Evolutionary conservation across 2,888 invertebrate species (phyloP).

Genomic region (Aquatica leii): DNA sequence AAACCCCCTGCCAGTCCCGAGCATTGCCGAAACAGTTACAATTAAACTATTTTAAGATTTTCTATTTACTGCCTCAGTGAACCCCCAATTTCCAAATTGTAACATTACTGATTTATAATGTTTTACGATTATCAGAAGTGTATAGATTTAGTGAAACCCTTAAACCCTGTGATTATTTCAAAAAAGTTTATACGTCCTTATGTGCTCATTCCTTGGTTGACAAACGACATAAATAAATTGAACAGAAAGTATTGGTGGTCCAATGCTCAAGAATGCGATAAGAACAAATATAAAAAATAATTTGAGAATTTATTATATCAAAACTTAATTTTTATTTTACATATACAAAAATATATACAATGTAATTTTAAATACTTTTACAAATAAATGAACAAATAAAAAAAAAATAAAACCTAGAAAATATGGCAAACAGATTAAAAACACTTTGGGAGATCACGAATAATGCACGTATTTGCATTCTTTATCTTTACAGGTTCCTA

Average conservation of each 20-base stretch:
- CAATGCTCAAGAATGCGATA: no score
- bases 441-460: slow-evolving; percentile 28
- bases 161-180: slow-evolving; percentile 72
- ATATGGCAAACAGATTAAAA: slow-evolving; percentile 23
- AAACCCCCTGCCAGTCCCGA: no score
- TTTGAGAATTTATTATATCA: no score
- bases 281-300: no score
- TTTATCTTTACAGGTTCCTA: slow-evolving; percentile 56
- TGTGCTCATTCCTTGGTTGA: slow-evolving; percentile 71
- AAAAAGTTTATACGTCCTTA: slow-evolving; percentile 64
- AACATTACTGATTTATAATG: slow-evolving; percentile 66
- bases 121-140: slow-evolving; percentile 49
- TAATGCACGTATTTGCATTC: slow-evolving; percentile 56
- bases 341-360: no score
- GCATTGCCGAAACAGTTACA: no score
- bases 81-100: slow-evolving; percentile 92
- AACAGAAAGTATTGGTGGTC: slow-evolving; percentile 66
- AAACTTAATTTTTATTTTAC: no score
- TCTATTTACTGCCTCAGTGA: slow-evolving; percentile 75
- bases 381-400: not conserved
- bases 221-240: slow-evolving; percentile 69
- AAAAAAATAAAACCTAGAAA: slow-evolving; percentile 17
- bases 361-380: no score
- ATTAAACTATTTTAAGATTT: slow-evolving; percentile 8
- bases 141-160: slow-evolving; percentile 36